A percentile compares a stretch with the other conserved stretches of the same genome.
Conservation (phyloP, 2,888 invertebrate species). For the Parnassius apollo region DNA sequence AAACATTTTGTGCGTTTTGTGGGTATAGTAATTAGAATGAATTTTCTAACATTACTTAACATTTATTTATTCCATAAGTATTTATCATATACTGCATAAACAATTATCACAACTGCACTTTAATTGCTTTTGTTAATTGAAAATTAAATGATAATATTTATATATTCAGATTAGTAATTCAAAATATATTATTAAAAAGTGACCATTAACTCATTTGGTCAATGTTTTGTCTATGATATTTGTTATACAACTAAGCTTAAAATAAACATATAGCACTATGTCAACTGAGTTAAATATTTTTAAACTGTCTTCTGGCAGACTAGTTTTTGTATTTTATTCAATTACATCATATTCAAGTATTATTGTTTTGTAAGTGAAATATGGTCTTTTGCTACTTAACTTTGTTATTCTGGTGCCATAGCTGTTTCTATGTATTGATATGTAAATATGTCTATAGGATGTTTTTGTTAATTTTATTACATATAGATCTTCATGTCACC, state of each 20-base stretch:
- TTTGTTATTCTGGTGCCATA: slow-evolving; percentile 27
- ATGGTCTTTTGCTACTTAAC: slow-evolving; percentile 24
- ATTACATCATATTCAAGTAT: slow-evolving; percentile 3
- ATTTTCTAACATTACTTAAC: slow-evolving; percentile 58
- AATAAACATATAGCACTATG: slow-evolving; percentile 19
- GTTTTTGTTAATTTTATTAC: slow-evolving; percentile 22
- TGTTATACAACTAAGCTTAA: slow-evolving; percentile 32
- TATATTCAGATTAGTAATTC: slow-evolving; percentile 43
- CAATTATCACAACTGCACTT: slow-evolving; percentile 28
- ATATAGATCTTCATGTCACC: slow-evolving; percentile 6
- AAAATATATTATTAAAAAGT: slow-evolving; percentile 36
- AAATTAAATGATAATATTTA: slow-evolving; percentile 9
- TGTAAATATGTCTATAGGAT: slow-evolving; percentile 24
- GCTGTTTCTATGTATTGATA: slow-evolving; percentile 20
- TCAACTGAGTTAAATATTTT: slow-evolving; percentile 20
- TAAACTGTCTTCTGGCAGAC: slow-evolving; percentile 51
- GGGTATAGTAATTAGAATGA: slow-evolving; percentile 67
- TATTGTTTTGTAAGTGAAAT: slow-evolving; percentile 7
- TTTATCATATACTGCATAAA: slow-evolving; percentile 43
- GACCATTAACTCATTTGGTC: slow-evolving; percentile 34
- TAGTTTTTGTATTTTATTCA: slow-evolving; percentile 2
- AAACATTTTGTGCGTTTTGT: slow-evolving; percentile 61
- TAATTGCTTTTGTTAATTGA: slow-evolving; percentile 14
- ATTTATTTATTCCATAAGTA: slow-evolving; percentile 41
- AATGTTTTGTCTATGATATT: slow-evolving; percentile 35